Base-by-base conservation (phyloP, 2,797 vertebrate species). In the Apodemus agrarius region DNA sequence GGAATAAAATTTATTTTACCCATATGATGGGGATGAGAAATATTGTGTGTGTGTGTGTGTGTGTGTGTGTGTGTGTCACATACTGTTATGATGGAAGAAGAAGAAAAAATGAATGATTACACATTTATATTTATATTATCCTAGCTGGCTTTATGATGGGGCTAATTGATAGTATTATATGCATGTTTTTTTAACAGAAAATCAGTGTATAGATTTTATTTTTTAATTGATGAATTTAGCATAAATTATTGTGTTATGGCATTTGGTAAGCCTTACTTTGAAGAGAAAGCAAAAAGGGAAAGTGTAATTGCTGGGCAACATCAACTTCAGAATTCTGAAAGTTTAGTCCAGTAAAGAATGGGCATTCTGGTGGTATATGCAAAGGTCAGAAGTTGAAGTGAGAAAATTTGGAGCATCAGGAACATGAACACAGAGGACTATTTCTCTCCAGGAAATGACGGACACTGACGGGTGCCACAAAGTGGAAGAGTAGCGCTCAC, bases 301-400 rank as follows among this genome's bases (percentile, higher is more conserved):
- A 9, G 61, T 89, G 19, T 57, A 90, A 75, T 14, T 49, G 26
- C 85, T 85, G 31, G 46, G 21, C 69, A 93, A 69, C 1, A 12
- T 92, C 79, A 75, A 94, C 24, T 82, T 96, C 11, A 84, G 63
- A 95, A 91, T 91, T 81, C 82, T 84, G 52, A 6, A 76, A 93
- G 86, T 90, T 78, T 90, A 78, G 74, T 74, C 4, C 67, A 52
- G 72, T 43, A 83, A 80, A 21, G n/a, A 43, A n/a, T 67, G 26
- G 61, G 34, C 24, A n/a, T 46, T 12, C 14, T 34, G 54, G 34
- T 80, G 82, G 49, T 34, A 49, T n/a, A 34, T 21, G n/a, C 0
- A 24, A 0, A 49, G 89, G n/a, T 91, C 37, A 84, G 82, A 92
- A 63, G 54, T 13, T 29, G 67, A 63, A 61, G 67, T 91, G 69